Conservation (phyloP, 2,888 invertebrate genomes). For the Drosophila borealis region DNA sequence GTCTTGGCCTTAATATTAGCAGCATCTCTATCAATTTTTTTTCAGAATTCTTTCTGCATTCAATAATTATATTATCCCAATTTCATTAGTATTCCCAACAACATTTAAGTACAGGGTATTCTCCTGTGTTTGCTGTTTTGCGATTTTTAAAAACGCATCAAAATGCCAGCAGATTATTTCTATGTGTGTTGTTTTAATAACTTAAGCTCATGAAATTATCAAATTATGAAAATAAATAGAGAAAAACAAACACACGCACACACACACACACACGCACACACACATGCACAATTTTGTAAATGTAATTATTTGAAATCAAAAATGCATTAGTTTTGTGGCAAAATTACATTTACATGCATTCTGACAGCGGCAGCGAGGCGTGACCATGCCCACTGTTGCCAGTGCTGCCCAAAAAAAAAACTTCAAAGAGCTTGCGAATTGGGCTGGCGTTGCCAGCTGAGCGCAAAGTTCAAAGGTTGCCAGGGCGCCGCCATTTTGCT, state of each 20-base stretch:
- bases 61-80: no score
- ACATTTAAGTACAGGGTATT: slow-evolving; percentile 15
- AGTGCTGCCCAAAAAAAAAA: slow-evolving; percentile 2
- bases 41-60: no score
- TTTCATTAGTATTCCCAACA: background rate
- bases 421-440: slow-evolving; percentile 25
- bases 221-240: slow-evolving; percentile 78
- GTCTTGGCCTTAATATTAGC: no score
- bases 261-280: slow-evolving; percentile 6
- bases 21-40: no score
- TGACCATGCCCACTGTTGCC: slow-evolving; percentile 42
- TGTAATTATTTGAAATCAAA: slow-evolving; percentile 58
- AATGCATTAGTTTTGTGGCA: slow-evolving; percentile 49
- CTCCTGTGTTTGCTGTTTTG: slow-evolving; percentile 21
- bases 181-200: slow-evolving; percentile 67
- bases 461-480: slow-evolving; percentile 67
- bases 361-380: slow-evolving; percentile 65
- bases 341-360: slow-evolving; percentile 48
- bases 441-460: slow-evolving; percentile 34
- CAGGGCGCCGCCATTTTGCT: slow-evolving; percentile 54
- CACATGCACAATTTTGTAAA: slow-evolving; percentile 28
- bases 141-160: slow-evolving; percentile 35
- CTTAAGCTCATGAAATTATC: slow-evolving; percentile 74
- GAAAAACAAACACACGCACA: slow-evolving; percentile 33
- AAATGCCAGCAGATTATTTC: slow-evolving; percentile 32